A percentile compares a stretch with the other conserved stretches of the same genome.
Evolutionary conservation across 64 coral and sea anemone genomes (phyloP).

Genomic region (Catalaphyllia jardinei): DNA sequence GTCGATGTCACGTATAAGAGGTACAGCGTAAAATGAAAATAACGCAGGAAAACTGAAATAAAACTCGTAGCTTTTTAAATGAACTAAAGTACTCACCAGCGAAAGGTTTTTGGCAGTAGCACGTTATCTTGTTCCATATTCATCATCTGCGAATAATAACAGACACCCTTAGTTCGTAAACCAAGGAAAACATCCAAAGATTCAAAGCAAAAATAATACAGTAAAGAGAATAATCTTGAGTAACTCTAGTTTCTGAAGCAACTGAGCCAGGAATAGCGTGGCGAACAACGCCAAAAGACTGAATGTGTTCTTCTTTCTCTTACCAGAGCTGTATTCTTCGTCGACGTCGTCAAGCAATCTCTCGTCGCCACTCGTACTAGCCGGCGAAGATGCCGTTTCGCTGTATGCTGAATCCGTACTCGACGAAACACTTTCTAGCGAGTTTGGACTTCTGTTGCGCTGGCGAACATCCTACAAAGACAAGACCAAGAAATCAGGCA

Average conservation of each 20-base stretch:
- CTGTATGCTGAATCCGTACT: slow-evolving; percentile 99
- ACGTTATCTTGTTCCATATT: slow-evolving; percentile 98
- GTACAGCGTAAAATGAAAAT: background rate
- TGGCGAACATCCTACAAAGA: slow-evolving; percentile 69
- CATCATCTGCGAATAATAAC: slow-evolving; percentile 76
- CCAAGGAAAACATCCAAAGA: background rate
- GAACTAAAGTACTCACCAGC: slow-evolving; percentile 78
- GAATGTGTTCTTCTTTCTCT: background rate
- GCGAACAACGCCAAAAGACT: background rate
- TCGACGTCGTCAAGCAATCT: slow-evolving; percentile 95
- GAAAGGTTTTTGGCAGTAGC: slow-evolving; percentile 98
- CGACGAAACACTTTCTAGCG: slow-evolving; percentile 88
- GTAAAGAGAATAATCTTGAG: too few relatives aligned
- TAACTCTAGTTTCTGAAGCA: background rate
- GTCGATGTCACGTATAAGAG: slow-evolving; percentile 28
- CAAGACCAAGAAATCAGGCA: slow-evolving; percentile 26
- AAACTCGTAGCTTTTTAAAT: background rate
- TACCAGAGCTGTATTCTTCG: slow-evolving; percentile 98
- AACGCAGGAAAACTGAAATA: background rate
- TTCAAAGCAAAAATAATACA: background rate
- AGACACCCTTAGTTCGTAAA: background rate
- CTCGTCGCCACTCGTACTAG: slow-evolving; percentile 82
- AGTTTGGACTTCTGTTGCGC: slow-evolving; percentile 89
- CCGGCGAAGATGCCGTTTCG: slow-evolving; percentile 90
- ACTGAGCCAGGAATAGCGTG: background rate